These are phyloP conservation scores for Marasmarcha lunaedactyla DNA, from an alignment of 2,888 invertebrate genomes.

Conservation along the genomic window DNA sequence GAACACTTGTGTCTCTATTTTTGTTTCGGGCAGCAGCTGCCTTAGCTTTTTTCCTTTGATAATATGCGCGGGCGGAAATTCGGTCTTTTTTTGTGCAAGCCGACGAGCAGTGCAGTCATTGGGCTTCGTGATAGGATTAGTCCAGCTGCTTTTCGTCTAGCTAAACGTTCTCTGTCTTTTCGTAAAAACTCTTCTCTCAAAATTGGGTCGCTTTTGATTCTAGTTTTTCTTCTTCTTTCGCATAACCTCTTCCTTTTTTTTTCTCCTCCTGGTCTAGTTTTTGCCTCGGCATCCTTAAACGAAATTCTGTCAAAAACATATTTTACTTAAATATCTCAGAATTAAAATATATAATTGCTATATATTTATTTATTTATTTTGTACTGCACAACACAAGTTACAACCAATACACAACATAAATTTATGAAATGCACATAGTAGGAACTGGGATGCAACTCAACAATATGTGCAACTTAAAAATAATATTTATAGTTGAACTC, in stretches of 20 bases:
- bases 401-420: too few relatives aligned
- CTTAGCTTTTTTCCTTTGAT: slow-evolving; percentile 6
- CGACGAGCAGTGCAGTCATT: slow-evolving; percentile 5
- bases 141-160: slow-evolving; percentile 8
- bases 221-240: slow-evolving; percentile 9
- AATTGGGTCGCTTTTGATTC: slow-evolving; percentile 8
- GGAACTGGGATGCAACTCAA: too few relatives aligned
- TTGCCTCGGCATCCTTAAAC: slow-evolving; percentile 9
- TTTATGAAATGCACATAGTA: too few relatives aligned
- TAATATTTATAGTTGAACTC: too few relatives aligned
- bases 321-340: too few relatives aligned
- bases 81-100: slow-evolving; percentile 6
- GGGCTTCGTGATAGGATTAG: slow-evolving; percentile 4
- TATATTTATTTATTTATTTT: too few relatives aligned
- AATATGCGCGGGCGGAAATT: slow-evolving; percentile 7
- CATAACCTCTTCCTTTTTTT: slow-evolving; percentile 5
- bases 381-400: too few relatives aligned
- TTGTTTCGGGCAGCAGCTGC: too few relatives aligned
- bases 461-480: too few relatives aligned
- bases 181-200: slow-evolving; percentile 6
- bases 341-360: too few relatives aligned
- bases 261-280: slow-evolving; percentile 6
- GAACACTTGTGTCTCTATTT: too few relatives aligned
- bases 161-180: slow-evolving; percentile 9
- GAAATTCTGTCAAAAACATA: too few relatives aligned